Evolutionary conservation across 2,888 invertebrate genomes (phyloP).

Genomic region (Nymphalis polychloros): DNA sequence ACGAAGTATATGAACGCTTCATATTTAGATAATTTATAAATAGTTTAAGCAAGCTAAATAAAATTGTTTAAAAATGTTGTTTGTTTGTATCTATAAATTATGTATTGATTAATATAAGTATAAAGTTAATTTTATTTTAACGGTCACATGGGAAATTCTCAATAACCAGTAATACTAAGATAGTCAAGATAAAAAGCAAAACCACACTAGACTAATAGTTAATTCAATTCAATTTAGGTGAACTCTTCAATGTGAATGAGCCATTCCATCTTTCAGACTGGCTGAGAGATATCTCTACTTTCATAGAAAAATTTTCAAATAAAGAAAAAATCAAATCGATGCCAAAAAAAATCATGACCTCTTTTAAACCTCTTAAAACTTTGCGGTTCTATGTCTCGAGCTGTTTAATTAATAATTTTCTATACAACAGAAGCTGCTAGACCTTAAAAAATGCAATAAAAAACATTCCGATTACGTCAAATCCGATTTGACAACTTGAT

Average conservation of each 20-base stretch:
- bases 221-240: too few species aligned
- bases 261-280: too few species aligned
- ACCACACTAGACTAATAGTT: too few species aligned
- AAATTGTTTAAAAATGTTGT: too few species aligned
- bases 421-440: conserved; percentile 53
- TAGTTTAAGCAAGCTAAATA: too few species aligned
- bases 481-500: conserved; percentile 80
- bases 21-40: background rate
- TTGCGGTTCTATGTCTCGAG: conserved; percentile 33
- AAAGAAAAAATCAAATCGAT: background rate
- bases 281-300: background rate
- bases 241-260: too few species aligned
- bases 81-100: too few species aligned
- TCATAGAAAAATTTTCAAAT: background rate
- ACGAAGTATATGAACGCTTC: background rate
- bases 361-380: conserved; percentile 8
- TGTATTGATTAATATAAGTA: too few species aligned
- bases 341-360: conserved; percentile 1
- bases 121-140: too few species aligned
- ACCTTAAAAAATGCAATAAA: conserved; percentile 53
- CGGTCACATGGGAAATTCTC: too few species aligned
- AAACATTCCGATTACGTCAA: conserved; percentile 77
- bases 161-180: too few species aligned
- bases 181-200: too few species aligned
- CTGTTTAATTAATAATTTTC: conserved; percentile 38